Conservation (phyloP, 2,797 vertebrate species). For the Channa striata region DNA sequence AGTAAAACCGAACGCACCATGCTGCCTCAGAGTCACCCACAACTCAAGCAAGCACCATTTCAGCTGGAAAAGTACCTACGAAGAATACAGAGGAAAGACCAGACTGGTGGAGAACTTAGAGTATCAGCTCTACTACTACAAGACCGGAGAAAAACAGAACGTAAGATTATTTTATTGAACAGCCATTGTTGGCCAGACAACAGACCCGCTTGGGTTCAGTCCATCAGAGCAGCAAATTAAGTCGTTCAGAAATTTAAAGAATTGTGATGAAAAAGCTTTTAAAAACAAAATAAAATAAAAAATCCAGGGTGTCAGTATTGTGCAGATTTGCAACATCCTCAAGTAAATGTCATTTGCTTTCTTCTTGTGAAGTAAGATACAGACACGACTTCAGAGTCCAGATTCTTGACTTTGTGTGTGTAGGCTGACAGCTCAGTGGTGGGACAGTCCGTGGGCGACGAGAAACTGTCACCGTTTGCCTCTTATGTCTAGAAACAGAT, state of each 20-base stretch:
- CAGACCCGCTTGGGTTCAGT: too few relatives aligned
- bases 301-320: too few relatives aligned
- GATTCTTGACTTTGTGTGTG: neutral
- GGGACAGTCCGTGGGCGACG: accelerated
- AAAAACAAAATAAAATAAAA: too few relatives aligned
- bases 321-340: neutral
- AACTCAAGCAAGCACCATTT: slow-evolving; percentile 61
- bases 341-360: neutral
- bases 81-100: accelerated
- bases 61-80: slow-evolving; percentile 79
- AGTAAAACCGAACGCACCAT: slow-evolving; percentile 79
- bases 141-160: slow-evolving; percentile 15
- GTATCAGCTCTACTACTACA: slow-evolving; percentile 71
- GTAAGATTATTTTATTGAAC: slow-evolving; percentile 47
- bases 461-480: slow-evolving; percentile 5
- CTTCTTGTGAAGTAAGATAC: neutral
- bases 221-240: too few relatives aligned
- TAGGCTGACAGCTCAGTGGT: neutral
- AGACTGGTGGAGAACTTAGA: neutral
- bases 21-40: slow-evolving; percentile 63
- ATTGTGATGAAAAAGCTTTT: too few relatives aligned
- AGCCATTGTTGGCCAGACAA: neutral
- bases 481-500: neutral
- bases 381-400: neutral
- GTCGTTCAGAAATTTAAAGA: too few relatives aligned